These are phyloP conservation scores for Heliconius ethilla DNA, from an alignment of 2,888 invertebrate genomes.

Conservation along the genomic window DNA sequence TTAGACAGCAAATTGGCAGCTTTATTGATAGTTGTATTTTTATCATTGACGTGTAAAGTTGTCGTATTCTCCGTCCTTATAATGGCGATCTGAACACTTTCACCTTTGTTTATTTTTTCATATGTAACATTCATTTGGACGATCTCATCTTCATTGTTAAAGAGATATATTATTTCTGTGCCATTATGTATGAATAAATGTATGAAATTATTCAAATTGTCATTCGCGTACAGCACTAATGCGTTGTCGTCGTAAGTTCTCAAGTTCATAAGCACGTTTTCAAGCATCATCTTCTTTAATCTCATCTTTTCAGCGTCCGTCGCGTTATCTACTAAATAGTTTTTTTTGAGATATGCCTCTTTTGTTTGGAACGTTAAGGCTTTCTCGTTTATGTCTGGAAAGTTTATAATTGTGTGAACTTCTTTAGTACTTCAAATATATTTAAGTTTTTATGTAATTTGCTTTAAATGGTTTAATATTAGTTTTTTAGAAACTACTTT, in stretches of 20 bases:
- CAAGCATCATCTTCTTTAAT: conserved; percentile 88
- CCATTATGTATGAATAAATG: conserved; percentile 92
- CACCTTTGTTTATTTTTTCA: conserved; percentile 88
- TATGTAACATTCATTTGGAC: conserved; percentile 89
- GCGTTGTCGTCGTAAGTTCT: conserved; percentile 92
- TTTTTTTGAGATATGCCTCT: conserved; percentile 90
- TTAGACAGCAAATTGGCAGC: conserved; percentile 86
- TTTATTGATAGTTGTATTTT: conserved; percentile 85
- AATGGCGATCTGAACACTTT: conserved; percentile 94
- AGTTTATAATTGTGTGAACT: conserved; percentile 24
- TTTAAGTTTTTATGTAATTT: conserved; percentile 2
- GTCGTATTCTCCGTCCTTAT: conserved; percentile 87
- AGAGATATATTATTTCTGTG: conserved; percentile 90
- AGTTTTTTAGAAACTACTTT: not conserved
- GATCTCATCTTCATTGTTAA: conserved; percentile 91
- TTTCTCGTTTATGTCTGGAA: conserved; percentile 92
- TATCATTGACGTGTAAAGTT: conserved; percentile 90
- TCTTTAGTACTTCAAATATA: conserved; percentile 6
- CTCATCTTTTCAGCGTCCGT: conserved; percentile 84
- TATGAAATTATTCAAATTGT: conserved; percentile 95
- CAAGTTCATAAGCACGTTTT: conserved; percentile 93
- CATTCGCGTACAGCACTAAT: conserved; percentile 93
- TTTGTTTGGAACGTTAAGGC: conserved; percentile 93
- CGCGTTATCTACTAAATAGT: conserved; percentile 86
- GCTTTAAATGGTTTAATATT: not conserved